These are phyloP conservation scores for Trichogramma pretiosum DNA, from an alignment of 1,140 invertebrate species.

Conservation along the genomic window DNA sequence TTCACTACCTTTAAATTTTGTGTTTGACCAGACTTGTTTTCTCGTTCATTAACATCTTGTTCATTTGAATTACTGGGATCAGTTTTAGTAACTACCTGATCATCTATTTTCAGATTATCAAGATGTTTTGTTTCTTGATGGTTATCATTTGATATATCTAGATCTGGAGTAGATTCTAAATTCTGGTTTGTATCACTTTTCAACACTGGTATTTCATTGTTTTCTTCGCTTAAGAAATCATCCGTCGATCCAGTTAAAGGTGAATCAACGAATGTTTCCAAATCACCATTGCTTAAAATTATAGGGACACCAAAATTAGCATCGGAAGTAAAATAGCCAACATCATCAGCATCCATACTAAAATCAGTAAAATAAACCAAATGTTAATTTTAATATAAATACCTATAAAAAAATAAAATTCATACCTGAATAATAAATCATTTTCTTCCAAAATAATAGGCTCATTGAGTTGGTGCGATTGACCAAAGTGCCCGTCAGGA, in stretches of 20 bases:
- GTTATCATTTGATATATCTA: background rate
- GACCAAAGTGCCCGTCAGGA: slow-evolving; percentile 33
- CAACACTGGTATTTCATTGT: slow-evolving; percentile 23
- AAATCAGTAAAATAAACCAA: slow-evolving; percentile 10
- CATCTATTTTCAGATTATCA: slow-evolving; percentile 6
- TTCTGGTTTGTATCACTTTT: slow-evolving; percentile 25
- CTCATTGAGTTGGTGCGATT: slow-evolving; percentile 33
- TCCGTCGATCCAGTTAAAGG: slow-evolving; percentile 23
- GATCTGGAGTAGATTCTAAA: slow-evolving; percentile 11
- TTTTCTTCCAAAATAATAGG: slow-evolving; percentile 42
- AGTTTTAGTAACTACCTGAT: too few relatives aligned
- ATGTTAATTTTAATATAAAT: slow-evolving; percentile 6
- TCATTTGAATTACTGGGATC: slow-evolving; percentile 5
- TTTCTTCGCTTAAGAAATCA: slow-evolving; percentile 27
- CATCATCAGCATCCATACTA: slow-evolving; percentile 39
- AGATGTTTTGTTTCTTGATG: background rate
- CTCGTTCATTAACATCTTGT: slow-evolving; percentile 17
- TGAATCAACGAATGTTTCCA: slow-evolving; percentile 32
- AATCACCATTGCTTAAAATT: slow-evolving; percentile 35
- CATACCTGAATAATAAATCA: slow-evolving; percentile 41
- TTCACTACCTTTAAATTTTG: slow-evolving; percentile 42
- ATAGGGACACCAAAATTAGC: slow-evolving; percentile 38
- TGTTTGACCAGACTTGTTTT: slow-evolving; percentile 23
- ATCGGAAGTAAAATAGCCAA: slow-evolving; percentile 37
- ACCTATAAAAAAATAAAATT: slow-evolving; percentile 7